Percentiles rank a stretch among this genome's conserved stretches.
phyloP scores from a whole-genome alignment of 2,113 vertebrate genomes.

The Anser brachyrhynchus region DNA sequence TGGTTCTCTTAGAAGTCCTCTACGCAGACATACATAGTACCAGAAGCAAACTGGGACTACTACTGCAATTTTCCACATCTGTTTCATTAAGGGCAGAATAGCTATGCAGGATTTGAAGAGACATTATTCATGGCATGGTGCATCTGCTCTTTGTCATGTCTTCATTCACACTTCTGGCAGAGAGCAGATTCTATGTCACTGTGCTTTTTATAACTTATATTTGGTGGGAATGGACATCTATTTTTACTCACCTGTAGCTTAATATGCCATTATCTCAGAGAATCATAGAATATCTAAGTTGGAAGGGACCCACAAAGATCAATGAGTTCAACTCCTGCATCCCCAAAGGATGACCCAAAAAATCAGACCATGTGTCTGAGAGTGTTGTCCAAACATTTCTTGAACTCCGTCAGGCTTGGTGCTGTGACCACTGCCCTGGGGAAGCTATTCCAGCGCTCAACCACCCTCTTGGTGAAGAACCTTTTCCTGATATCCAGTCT shows the following conservation, averaged over 20 bases:
- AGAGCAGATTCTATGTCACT: neutral
- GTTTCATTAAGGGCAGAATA: neutral
- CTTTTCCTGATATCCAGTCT: too few species aligned
- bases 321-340: too few species aligned
- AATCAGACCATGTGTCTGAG: too few species aligned
- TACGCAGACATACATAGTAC: neutral
- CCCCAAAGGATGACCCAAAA: too few species aligned
- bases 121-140: fast-evolving
- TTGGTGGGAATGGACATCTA: neutral
- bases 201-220: neutral
- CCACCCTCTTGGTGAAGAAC: too few species aligned
- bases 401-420: too few species aligned
- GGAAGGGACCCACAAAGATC: too few species aligned
- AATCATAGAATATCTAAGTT: too few species aligned
- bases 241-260: neutral
- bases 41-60: neutral
- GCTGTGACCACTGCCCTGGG: too few species aligned
- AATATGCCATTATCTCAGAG: neutral
- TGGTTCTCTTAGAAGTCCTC: neutral
- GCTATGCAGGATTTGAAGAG: neutral
- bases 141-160: neutral
- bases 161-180: neutral
- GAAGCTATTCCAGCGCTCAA: too few species aligned
- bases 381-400: too few species aligned
- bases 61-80: neutral